Evolutionary conservation across 2,113 vertebrate species (phyloP), one percentile per base, ranked within the genome.

Genomic region (Pachypanchax playfairii): DNA sequence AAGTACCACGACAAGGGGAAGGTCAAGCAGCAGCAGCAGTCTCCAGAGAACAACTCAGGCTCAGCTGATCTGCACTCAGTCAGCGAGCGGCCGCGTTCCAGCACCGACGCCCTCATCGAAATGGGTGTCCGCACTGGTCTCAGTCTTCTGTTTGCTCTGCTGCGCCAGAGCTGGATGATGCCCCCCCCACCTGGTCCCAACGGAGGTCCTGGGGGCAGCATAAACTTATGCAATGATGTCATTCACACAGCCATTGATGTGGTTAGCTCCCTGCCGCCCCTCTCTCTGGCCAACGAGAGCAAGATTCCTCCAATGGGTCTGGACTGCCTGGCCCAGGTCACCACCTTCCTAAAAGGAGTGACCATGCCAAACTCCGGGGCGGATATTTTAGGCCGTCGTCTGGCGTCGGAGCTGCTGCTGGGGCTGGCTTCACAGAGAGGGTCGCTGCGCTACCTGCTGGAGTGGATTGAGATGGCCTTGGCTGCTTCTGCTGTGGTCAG

Each of bases 1-100:
- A 99, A 99, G 77, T 98, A 99, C 66, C 97, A 99, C 0, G 97
- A 99, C 77, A 97, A 96, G 80, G 97, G 97, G 4, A 96, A 96
- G 84, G 94, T 96, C 22, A 98, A 98, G 69, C 96, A 98, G 78
- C 96, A 96, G 73, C 96, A 96, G 83, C 96, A 96, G 79, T 97
- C 95, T 0, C 94, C 94, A 0, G 97, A 99, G 82, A 98, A 90
- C 91, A 95, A 82, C 67, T 92, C 92, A 10, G 94, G 95, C 29
- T 93, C 94, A 0, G 84, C 94, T 0, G 96, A 98, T 49, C 91
- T 94, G 74, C 94, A 97, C 86, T 95, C 95, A 2, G 93, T 98
- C 51, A 97, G 94, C 12, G 96, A 99, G 83, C 92, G 96, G 17
- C 96, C 96, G 0, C 89, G 96, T 12, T 98, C 96, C 2, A 96